Percentiles rank a stretch among this genome's conserved stretches.
phyloP scores from a whole-genome alignment of 2,888 invertebrate genomes.

The Chrysina gloriosa region DNA sequence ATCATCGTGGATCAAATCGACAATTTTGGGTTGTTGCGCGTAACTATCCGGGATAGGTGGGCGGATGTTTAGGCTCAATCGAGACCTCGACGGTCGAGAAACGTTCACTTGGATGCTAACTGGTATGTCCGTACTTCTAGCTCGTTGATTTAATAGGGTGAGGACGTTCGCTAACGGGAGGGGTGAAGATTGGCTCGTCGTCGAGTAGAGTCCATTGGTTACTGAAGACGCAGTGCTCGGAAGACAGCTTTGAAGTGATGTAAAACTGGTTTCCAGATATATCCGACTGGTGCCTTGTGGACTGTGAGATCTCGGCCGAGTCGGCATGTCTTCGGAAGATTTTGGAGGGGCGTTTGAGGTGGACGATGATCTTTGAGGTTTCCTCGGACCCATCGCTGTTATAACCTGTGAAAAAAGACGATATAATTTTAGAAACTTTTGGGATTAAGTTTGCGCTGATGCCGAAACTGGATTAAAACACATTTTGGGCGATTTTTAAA shows the following conservation, averaged over 20 bases:
- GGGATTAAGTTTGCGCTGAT: too few species aligned
- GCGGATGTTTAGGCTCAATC: conserved; percentile 46
- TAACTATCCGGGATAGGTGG: conserved; percentile 37
- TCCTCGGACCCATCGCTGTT: conserved; percentile 82
- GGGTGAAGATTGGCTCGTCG: conserved; percentile 59
- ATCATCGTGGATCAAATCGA: conserved; percentile 72
- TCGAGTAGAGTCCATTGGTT: conserved; percentile 61
- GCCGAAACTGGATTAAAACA: too few species aligned
- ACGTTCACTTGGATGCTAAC: conserved; percentile 39
- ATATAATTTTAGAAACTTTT: too few species aligned
- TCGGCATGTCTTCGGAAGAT: conserved; percentile 42
- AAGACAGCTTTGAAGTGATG: conserved; percentile 69
- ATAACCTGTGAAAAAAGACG: too few species aligned
- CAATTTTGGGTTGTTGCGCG: conserved; percentile 52
- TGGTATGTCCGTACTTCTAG: conserved; percentile 40
- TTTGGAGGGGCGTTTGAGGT: conserved; percentile 46
- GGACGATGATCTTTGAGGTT: conserved; percentile 73
- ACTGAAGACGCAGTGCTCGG: conserved; percentile 60
- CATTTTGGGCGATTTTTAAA: too few species aligned
- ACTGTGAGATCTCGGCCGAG: conserved; percentile 45
- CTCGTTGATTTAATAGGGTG: conserved; percentile 44
- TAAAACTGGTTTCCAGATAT: conserved; percentile 81
- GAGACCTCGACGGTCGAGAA: conserved; percentile 39
- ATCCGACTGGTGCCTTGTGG: conserved; percentile 69
- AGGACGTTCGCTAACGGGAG: conserved; percentile 50